Evolutionary conservation across 2,888 invertebrate species (phyloP).

Genomic region (Mantis religiosa): DNA sequence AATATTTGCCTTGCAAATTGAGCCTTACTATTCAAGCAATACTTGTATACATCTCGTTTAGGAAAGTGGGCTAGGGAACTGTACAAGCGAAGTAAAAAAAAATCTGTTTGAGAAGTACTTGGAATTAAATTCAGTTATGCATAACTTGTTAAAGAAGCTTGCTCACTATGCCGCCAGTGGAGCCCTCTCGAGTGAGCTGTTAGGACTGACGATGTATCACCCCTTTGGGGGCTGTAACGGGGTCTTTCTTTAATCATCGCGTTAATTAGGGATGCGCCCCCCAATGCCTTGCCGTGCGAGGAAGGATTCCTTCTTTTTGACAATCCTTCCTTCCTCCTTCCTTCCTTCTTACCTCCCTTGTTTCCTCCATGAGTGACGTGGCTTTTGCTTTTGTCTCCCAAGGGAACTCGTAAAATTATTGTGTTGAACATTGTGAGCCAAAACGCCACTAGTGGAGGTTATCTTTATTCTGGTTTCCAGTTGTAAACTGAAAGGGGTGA

Average conservation of each 20-base stretch:
- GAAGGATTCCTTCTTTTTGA: neutral
- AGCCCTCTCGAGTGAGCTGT: neutral
- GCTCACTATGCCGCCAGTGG: neutral
- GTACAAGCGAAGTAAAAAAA: neutral
- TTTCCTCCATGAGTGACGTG: neutral
- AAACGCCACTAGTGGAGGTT: neutral
- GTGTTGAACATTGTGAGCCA: neutral
- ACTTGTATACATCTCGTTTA: neutral
- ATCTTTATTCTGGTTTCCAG: neutral
- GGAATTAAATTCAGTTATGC: constrained; percentile 11
- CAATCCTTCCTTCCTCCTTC: neutral
- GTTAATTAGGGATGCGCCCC: constrained; percentile 18
- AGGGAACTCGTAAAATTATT: neutral
- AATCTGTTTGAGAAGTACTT: neutral
- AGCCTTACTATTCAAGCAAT: too few relatives aligned
- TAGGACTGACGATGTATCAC: neutral
- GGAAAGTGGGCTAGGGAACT: neutral
- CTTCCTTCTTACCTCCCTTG: neutral
- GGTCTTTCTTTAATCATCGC: constrained; percentile 21
- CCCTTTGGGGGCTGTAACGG: constrained; percentile 6
- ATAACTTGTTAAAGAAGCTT: neutral
- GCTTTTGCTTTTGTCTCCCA: neutral
- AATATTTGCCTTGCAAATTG: neutral
- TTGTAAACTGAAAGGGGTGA: neutral
- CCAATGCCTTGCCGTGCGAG: neutral